A percentile compares a stretch with the other conserved stretches of the same genome.
Conservation (phyloP, 2,797 vertebrate genomes). For the Dermochelys coriacea region DNA sequence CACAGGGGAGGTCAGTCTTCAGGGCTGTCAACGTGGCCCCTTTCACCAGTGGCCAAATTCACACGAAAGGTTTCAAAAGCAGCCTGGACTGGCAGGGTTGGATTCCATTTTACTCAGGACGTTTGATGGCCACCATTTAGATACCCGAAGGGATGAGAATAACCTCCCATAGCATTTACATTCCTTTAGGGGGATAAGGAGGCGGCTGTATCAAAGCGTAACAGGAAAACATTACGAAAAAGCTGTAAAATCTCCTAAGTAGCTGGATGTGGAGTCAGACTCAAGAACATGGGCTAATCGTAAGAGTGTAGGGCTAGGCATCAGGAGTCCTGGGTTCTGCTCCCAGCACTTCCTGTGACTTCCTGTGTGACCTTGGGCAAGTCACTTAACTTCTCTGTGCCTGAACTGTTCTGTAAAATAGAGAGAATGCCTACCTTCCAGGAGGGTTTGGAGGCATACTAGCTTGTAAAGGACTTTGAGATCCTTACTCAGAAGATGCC, state of each 20-base stretch:
- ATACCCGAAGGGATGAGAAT: background rate
- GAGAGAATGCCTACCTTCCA: background rate
- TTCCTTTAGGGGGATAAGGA: background rate
- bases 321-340: background rate
- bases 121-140: background rate
- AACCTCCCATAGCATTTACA: background rate
- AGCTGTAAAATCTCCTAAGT: background rate
- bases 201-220: background rate
- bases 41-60: background rate
- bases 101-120: background rate
- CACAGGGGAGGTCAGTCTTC: background rate
- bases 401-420: background rate
- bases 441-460: rapidly evolving
- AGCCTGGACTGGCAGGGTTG: rapidly evolving
- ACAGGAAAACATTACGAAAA: rapidly evolving
- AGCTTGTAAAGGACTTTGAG: background rate
- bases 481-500: background rate
- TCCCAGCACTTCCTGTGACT: background rate
- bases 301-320: background rate
- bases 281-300: rapidly evolving
- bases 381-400: background rate
- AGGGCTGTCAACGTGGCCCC: background rate
- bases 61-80: background rate
- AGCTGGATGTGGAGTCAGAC: background rate
- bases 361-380: background rate